Base-by-base conservation (phyloP, 1,140 invertebrate genomes). In the Nomia melanderi region DNA sequence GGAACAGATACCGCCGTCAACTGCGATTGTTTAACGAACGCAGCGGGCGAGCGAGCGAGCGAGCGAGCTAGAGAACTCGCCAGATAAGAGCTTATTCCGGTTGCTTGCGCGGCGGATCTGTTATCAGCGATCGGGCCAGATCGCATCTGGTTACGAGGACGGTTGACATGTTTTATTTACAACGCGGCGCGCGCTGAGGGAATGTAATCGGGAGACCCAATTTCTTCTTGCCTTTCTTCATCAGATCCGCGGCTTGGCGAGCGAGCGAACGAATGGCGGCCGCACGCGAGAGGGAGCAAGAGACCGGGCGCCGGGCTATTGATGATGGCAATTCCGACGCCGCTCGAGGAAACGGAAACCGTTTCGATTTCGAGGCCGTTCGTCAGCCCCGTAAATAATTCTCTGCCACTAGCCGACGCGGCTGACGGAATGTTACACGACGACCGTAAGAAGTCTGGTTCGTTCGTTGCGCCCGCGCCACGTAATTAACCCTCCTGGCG, bases 361-460 rank as follows among this genome's bases (percentile, higher is more conserved):
- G 54, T 76, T 76, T 76, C 73, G 73, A 76, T 76, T 69, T 76
- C 39, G 39, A n/a, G 14, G 4, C 23, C 6, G 73, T 8, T 1
- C 23, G 29, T 33, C 65, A 14, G 36, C 8, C 64, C 69, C 73
- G 73, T 76, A 76, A 47, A 76, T 76, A 69, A 76, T 76, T 56
- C 73, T 59, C 73, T 59, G 73, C 41, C 64, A 47, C n/a, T 31
- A 64, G 57, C 23, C 27, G 0, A 17, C 54, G 67, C 14, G 59
- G 9, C 8, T 9, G 25, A 56, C 25, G 31, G 31, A 60, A 31
- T 8, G 31, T 17, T 9, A 31, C 56, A 27, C 9, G 53, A 20
- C 57, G 29, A 2, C 36, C 57, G 20, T 56, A 23, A 36, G 57
- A 60, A 60, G 36, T 31, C 29, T 60, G 5, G 31, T 25, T n/a